phyloP scores from a whole-genome alignment of 2,888 invertebrate genomes.

The Amiota minor region DNA sequence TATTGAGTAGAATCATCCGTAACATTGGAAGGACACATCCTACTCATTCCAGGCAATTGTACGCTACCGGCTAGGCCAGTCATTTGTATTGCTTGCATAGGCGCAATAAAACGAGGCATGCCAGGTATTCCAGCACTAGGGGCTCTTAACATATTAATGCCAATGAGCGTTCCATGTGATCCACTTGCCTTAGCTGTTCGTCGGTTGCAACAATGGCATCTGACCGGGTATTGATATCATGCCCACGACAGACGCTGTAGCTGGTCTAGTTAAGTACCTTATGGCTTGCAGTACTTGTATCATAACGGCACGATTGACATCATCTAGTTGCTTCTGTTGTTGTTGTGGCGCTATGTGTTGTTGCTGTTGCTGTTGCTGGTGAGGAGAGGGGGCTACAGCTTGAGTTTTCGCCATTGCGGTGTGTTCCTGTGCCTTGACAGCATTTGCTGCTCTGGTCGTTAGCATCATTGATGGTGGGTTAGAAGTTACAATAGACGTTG shows the following conservation, averaged over 20 bases:
- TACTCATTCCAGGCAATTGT: no score
- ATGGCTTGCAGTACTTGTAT: constrained; percentile 72
- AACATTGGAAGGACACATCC: no score
- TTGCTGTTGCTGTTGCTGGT: constrained; percentile 72
- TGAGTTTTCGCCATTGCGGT: constrained; percentile 58
- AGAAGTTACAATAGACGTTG: constrained; percentile 63
- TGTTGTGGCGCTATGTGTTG: constrained; percentile 73
- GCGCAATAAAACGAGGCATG: no score
- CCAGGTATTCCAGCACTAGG: no score
- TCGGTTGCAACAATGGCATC: no score
- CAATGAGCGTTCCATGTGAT: no score
- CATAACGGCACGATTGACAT: constrained; percentile 74
- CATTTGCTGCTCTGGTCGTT: constrained; percentile 58
- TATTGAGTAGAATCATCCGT: no score
- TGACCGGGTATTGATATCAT: no score
- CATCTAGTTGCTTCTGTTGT: constrained; percentile 72
- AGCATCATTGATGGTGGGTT: constrained; percentile 69
- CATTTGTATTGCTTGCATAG: no score
- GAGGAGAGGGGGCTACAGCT: constrained; percentile 72
- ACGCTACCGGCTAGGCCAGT: no score
- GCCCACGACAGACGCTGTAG: constrained; percentile 59
- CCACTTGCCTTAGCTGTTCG: no score
- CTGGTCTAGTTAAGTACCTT: constrained; percentile 63
- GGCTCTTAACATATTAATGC: no score
- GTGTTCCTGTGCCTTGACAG: constrained; percentile 74